These are phyloP conservation scores for Xestobium rufovillosum DNA, from an alignment of 2,888 invertebrate genomes.

Conservation along the genomic window DNA sequence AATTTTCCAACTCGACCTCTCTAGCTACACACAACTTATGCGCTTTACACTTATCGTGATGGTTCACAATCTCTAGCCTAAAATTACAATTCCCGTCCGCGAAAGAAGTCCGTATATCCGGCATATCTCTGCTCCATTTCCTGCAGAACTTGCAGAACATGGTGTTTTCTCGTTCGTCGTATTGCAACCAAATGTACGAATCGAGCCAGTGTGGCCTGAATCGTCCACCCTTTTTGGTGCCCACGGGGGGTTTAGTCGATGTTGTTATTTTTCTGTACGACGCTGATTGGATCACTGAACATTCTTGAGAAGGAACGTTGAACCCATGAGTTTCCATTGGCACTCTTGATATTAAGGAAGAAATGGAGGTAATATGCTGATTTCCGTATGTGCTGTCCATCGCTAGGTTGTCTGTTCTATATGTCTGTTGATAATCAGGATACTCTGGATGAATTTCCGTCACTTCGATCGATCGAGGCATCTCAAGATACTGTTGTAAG, in stretches of 20 bases:
- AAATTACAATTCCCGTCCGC: slow-evolving; percentile 73
- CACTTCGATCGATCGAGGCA: no score
- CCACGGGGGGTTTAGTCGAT: slow-evolving; percentile 20
- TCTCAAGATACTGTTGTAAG: slow-evolving; percentile 13
- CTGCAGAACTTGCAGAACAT: slow-evolving; percentile 71
- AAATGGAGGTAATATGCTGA: slow-evolving; percentile 1
- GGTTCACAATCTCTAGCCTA: slow-evolving; percentile 68
- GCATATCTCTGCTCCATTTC: slow-evolving; percentile 62
- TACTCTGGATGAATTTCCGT: no score
- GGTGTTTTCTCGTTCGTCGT: slow-evolving; percentile 57
- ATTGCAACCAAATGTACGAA: slow-evolving; percentile 65
- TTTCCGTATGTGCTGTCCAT: no score
- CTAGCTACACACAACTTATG: slow-evolving; percentile 58
- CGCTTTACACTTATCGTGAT: slow-evolving; percentile 72
- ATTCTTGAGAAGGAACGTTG: slow-evolving; percentile 36
- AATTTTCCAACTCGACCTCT: slow-evolving; percentile 38
- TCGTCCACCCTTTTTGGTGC: slow-evolving; percentile 53
- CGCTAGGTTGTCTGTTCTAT: no score
- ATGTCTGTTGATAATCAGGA: no score
- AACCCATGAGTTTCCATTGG: slow-evolving; percentile 28
- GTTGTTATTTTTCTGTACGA: slow-evolving; percentile 7
- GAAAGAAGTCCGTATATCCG: slow-evolving; percentile 69
- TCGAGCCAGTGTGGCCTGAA: slow-evolving; percentile 63
- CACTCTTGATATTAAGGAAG: slow-evolving; percentile 11
- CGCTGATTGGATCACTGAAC: slow-evolving; percentile 36